Evolutionary conservation across 2,888 invertebrate genomes (phyloP).

Genomic region (Nomada hirtipes): DNA sequence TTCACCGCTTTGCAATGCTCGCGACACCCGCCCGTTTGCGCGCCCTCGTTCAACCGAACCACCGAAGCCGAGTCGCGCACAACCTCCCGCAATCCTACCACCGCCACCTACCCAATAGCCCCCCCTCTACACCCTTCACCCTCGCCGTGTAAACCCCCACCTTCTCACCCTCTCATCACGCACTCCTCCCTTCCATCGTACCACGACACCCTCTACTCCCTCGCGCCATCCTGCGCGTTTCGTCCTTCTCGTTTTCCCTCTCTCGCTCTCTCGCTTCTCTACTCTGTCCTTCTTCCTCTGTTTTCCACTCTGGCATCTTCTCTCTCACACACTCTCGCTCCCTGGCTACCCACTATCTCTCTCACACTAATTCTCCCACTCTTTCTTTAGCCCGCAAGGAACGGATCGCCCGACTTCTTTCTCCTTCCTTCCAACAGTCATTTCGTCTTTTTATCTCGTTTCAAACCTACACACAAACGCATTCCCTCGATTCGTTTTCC

Average conservation of each 20-base stretch:
- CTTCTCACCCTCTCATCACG: slow-evolving; percentile 59
- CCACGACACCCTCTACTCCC: slow-evolving; percentile 55
- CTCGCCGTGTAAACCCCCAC: slow-evolving; percentile 51
- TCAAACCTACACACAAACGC: slow-evolving; percentile 43
- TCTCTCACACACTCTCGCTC: slow-evolving; percentile 22
- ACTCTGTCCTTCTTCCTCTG: slow-evolving; percentile 9
- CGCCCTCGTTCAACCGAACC: slow-evolving; percentile 80
- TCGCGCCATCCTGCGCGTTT: slow-evolving; percentile 60
- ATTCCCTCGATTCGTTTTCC: slow-evolving; percentile 50
- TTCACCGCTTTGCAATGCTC: slow-evolving; percentile 75
- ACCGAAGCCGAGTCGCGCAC: slow-evolving; percentile 66
- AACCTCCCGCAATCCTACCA: slow-evolving; percentile 74
- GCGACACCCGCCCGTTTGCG: slow-evolving; percentile 73
- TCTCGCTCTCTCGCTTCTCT: slow-evolving; percentile 27
- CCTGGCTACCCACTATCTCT: slow-evolving; percentile 15
- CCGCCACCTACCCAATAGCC: slow-evolving; percentile 64
- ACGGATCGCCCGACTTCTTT: slow-evolving; percentile 55
- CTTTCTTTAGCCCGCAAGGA: slow-evolving; percentile 60
- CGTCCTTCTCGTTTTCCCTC: slow-evolving; percentile 53
- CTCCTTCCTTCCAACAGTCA: slow-evolving; percentile 40
- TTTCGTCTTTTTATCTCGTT: slow-evolving; percentile 49
- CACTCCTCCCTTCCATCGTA: slow-evolving; percentile 48
- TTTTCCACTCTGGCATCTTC: slow-evolving; percentile 37
- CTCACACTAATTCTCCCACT: slow-evolving; percentile 48
- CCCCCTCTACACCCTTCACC: slow-evolving; percentile 55